Evolutionary conservation across 2,797 vertebrate genomes (phyloP).

Genomic region (Momotus momota): DNA sequence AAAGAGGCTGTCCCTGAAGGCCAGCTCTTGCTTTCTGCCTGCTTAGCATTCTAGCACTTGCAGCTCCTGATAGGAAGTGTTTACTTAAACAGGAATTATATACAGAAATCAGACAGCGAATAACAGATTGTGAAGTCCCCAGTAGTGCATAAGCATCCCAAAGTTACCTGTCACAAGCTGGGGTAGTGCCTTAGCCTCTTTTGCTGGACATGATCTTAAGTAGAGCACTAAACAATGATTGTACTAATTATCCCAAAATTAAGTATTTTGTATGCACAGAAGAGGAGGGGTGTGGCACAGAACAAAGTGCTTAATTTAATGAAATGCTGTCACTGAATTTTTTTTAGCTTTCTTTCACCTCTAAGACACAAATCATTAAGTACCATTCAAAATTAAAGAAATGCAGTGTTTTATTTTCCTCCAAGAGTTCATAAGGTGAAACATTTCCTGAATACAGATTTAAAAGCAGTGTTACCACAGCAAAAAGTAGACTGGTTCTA

Average conservation of each 20-base stretch:
- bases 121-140: neutral
- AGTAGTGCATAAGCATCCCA: neutral
- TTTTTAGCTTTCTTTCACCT: neutral
- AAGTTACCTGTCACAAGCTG: neutral
- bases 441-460: neutral
- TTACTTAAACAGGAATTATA: neutral
- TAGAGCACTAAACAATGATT: neutral
- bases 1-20: neutral
- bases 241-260: neutral
- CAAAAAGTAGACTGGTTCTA: neutral
- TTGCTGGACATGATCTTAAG: neutral
- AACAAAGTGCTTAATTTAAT: neutral
- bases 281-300: neutral
- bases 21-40: neutral
- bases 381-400: neutral
- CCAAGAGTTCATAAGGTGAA: neutral
- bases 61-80: neutral
- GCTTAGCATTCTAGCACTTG: neutral
- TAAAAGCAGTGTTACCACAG: neutral
- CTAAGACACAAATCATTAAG: neutral
- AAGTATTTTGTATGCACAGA: neutral
- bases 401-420: neutral
- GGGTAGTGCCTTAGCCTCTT: neutral
- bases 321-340: neutral
- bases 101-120: neutral